These are phyloP conservation scores for Crocallis elinguaria DNA, from an alignment of 2,888 invertebrate genomes.

Conservation along the genomic window DNA sequence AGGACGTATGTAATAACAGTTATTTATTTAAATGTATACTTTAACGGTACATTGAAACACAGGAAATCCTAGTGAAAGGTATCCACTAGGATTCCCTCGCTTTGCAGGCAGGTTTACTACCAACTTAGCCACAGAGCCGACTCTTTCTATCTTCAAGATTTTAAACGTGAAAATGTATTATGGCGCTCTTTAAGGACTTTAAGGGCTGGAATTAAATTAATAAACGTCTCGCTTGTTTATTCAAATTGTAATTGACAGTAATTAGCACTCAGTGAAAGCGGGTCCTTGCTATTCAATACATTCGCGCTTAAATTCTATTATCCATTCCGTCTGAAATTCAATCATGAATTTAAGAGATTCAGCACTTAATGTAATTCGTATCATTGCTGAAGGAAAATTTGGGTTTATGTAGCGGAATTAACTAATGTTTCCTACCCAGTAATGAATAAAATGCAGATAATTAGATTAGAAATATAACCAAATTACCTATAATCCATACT, in stretches of 20 bases:
- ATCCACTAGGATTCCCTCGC: no score
- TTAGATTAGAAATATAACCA: no score
- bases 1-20: no score
- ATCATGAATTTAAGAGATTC: background rate
- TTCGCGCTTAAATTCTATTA: background rate
- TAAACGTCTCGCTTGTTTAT: slow-evolving; percentile 15
- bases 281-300: background rate
- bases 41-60: no score
- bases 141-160: no score
- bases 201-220: slow-evolving; percentile 11
- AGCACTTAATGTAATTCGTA: background rate
- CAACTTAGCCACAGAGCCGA: no score
- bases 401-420: background rate
- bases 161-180: background rate
- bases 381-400: background rate
- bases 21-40: no score
- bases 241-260: slow-evolving; percentile 20
- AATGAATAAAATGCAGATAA: no score
- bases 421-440: background rate
- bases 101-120: no score
- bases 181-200: background rate
- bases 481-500: no score
- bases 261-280: slow-evolving; percentile 3
- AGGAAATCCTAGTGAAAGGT: no score
- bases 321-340: background rate